Evolutionary conservation across 2,888 invertebrate species (phyloP).

Genomic region (Exephanes ischioxanthus): DNA sequence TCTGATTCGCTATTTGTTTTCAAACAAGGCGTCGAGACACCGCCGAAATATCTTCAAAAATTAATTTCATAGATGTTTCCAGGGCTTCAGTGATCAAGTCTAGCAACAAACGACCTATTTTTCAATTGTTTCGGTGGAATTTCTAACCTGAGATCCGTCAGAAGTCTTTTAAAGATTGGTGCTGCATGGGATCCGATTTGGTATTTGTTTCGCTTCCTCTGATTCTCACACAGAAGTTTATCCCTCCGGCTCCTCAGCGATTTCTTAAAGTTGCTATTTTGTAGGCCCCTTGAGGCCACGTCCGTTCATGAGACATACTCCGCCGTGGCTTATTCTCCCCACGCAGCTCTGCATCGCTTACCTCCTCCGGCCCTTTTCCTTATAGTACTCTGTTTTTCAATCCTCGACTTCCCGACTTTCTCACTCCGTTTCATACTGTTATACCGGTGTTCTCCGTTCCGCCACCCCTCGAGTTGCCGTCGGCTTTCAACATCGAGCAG

Average conservation of each 20-base stretch:
- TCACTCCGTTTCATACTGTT: slow-evolving; percentile 11
- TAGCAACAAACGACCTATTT: too few species aligned
- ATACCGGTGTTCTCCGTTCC: slow-evolving; percentile 14
- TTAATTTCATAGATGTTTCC: too few species aligned
- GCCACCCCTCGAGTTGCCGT: slow-evolving; percentile 11
- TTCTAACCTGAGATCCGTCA: too few species aligned
- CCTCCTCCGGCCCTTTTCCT: slow-evolving; percentile 27
- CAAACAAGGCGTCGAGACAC: too few species aligned
- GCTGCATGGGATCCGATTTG: not conserved
- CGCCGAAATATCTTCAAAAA: too few species aligned
- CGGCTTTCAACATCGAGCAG: slow-evolving; percentile 37
- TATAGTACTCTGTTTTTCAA: slow-evolving; percentile 32
- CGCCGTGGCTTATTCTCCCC: slow-evolving; percentile 33
- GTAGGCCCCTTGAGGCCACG: slow-evolving; percentile 23
- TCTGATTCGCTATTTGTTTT: too few species aligned
- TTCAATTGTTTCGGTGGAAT: too few species aligned
- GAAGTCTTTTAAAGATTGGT: not conserved
- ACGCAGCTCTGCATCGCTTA: slow-evolving; percentile 9
- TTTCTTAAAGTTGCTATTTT: slow-evolving; percentile 58
- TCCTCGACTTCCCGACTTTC: slow-evolving; percentile 29
- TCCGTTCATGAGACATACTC: slow-evolving; percentile 19
- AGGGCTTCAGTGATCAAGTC: too few species aligned
- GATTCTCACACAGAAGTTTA: slow-evolving; percentile 47
- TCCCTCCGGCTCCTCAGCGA: slow-evolving; percentile 49
- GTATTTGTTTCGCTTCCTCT: slow-evolving; percentile 36